phyloP scores from a whole-genome alignment of 1,140 invertebrate genomes.

The Aleiodes sp. region DNA sequence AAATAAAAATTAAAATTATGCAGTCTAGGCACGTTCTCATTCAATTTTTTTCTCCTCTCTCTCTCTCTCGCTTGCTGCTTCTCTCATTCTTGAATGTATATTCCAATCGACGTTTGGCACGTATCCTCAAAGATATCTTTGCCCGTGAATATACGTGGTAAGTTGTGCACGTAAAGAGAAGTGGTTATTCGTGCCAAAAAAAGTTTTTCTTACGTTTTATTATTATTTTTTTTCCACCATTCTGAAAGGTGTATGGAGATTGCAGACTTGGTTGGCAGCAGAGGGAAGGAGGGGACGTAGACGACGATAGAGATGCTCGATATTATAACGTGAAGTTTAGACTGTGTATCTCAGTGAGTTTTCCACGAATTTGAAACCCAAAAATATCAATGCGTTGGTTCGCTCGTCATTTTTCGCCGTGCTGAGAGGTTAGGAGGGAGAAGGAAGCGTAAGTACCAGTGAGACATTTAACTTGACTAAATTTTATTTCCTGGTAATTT shows the following conservation, averaged over 20 bases:
- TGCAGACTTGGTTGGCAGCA: too few species aligned
- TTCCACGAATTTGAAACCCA: constrained; percentile 7
- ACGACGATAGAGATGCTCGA: constrained; percentile 1
- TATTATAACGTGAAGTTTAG: constrained; percentile 8
- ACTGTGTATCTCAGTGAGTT: not conserved
- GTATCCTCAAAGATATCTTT: constrained; percentile 1
- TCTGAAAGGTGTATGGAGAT: too few species aligned
- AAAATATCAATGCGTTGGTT: not conserved
- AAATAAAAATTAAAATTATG: too few species aligned
- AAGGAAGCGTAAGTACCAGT: too few species aligned
- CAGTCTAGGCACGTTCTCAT: not conserved
- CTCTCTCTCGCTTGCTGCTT: not conserved
- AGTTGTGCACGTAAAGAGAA: not conserved
- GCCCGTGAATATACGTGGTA: not conserved
- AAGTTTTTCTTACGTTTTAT: too few species aligned
- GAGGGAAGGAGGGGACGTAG: not conserved
- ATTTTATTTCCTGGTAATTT: too few species aligned
- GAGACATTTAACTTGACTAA: too few species aligned
- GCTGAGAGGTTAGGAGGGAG: too few species aligned
- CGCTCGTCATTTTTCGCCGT: too few species aligned
- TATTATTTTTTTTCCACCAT: too few species aligned
- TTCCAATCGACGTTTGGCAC: constrained; percentile 19
- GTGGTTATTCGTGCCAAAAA: constrained; percentile 11
- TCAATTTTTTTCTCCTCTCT: not conserved
- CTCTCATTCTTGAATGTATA: constrained; percentile 10